Base-by-base conservation (phyloP, 2,888 invertebrate species). In the Bibio marci region DNA sequence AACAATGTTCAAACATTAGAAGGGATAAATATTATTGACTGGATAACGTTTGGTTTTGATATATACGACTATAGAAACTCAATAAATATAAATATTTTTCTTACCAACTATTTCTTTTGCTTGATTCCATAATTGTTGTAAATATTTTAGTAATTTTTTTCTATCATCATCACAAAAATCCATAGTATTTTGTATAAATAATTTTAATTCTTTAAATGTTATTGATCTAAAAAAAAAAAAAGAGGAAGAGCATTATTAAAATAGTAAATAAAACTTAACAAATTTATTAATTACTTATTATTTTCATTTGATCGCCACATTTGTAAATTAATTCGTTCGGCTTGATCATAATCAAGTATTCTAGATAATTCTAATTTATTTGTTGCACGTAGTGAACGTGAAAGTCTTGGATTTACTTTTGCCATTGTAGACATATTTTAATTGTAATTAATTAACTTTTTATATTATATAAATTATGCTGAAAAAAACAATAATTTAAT, bases 321-420 rank as follows among this genome's bases (percentile, higher is more conserved):
- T 30, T 44, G 17, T 19, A 47, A 42, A 43, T 45, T 48, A 32
- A 41, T 45, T 35, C 38, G 33, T 28, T 44, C 41, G 12, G 45
- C 41, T 25, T 31, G 38, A 17, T 31, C 41, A 8, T 48, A 43
- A 28, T 50, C 47, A 12, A 52, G 47, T 39, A 54, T 52, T 30
- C 54, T 47, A 17, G 52, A 53, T 3, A 62, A 59, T 39, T 64
- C 67, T 15, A 71, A 53, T 40, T 64, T 57, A 2, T 76, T 74
- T 49, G 73, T 76, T 12, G 71, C 72, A 43, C 80, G 63, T 2
- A 80, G 55, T 14, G 74, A 70, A 47, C 76, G 66, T 10, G 77
- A 74, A 37, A 79, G 65, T 37, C 77, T 69, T 43, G 80, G 79
- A 22, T 22, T 22, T 6, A 4, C 8, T 22, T 22, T 22, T 22